Percentiles rank a stretch among this genome's conserved stretches.
Evolutionary conservation across 2,113 vertebrate species (phyloP).

Genomic region (Cercocebus atys): DNA sequence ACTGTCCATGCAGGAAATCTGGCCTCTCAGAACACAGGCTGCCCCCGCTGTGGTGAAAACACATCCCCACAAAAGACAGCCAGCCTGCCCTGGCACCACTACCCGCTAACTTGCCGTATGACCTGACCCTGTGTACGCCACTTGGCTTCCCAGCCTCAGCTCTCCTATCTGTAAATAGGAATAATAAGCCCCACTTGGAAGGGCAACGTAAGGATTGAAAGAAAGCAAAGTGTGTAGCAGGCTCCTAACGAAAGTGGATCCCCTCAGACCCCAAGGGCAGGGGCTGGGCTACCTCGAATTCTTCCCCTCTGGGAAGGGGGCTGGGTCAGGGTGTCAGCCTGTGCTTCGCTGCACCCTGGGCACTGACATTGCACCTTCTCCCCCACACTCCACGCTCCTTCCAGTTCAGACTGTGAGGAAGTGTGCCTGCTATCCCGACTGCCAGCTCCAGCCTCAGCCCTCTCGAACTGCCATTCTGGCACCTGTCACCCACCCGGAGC

Average conservation of each 20-base stretch:
- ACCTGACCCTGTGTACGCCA: background rate
- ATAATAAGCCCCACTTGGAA: background rate
- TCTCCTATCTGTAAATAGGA: background rate
- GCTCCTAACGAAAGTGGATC: background rate
- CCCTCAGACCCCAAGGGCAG: background rate
- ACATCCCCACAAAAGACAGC: accelerated
- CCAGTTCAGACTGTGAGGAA: background rate
- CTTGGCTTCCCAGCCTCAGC: background rate
- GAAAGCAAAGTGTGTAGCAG: background rate
- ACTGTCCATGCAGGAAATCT: background rate
- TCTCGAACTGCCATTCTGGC: background rate
- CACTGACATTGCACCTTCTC: background rate
- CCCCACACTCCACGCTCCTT: background rate
- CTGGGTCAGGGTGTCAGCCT: background rate
- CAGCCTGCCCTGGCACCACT: background rate
- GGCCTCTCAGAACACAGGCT: background rate
- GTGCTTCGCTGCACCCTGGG: accelerated
- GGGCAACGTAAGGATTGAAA: background rate
- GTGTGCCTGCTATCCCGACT: background rate
- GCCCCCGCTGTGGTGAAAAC: background rate
- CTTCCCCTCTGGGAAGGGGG: background rate
- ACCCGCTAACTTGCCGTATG: background rate
- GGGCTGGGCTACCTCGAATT: background rate
- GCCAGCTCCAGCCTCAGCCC: background rate
- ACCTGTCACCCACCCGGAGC: background rate